phyloP scores from a whole-genome alignment of 2,113 vertebrate genomes.

The Balaenoptera acutorostrata region DNA sequence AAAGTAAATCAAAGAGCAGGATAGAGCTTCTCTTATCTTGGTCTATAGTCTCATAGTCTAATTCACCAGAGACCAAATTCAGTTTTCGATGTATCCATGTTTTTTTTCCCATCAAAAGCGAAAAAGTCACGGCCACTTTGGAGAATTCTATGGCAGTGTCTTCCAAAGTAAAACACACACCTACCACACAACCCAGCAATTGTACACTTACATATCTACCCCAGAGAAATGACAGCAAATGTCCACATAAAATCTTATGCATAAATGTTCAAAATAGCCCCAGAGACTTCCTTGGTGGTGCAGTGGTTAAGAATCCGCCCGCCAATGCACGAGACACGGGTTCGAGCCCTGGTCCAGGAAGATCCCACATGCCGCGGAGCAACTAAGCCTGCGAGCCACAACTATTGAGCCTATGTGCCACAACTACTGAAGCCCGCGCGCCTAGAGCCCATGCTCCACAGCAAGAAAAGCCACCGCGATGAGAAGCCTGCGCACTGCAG shows the following conservation, averaged over 20 bases:
- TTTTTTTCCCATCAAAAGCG: background rate
- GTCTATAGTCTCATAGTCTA: background rate
- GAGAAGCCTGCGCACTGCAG: too few species aligned
- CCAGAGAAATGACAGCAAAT: slow-evolving; percentile 14
- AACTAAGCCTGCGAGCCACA: too few species aligned
- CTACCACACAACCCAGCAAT: background rate
- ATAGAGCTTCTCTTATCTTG: background rate
- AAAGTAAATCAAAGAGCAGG: background rate
- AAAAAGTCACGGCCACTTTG: background rate
- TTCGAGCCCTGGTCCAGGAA: too few species aligned
- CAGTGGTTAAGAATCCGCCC: too few species aligned
- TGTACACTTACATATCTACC: background rate
- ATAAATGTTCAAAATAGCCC: background rate
- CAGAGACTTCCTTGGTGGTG: too few species aligned
- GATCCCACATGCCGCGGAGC: too few species aligned
- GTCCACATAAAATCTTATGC: background rate
- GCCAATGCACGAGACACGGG: too few species aligned
- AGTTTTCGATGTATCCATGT: background rate
- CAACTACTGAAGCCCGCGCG: too few species aligned
- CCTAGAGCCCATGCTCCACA: too few species aligned
- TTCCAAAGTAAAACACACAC: slow-evolving; percentile 4
- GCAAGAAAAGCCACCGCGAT: too few species aligned
- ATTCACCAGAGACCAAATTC: background rate
- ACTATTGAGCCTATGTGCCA: too few species aligned
- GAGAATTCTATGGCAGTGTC: background rate